A percentile compares a stretch with the other conserved stretches of the same genome.
These are phyloP conservation scores for Pseudococcus viburni DNA, from an alignment of 2,888 invertebrate genomes.

Conservation along the genomic window DNA sequence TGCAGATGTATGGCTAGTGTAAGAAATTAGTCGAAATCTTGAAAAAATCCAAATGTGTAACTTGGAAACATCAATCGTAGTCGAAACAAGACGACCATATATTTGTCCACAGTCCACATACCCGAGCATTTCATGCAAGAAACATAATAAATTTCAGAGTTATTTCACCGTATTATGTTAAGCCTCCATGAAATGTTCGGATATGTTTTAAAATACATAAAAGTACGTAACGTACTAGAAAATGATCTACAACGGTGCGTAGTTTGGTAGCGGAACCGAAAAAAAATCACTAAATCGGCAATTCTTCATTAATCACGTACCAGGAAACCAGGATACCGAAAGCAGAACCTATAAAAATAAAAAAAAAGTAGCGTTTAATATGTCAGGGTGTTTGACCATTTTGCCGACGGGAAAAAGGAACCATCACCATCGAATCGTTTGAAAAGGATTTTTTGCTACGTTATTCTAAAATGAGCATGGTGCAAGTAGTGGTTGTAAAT, in stretches of 20 bases:
- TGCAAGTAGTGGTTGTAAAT: background rate
- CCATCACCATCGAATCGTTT: background rate
- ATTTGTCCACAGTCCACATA: background rate
- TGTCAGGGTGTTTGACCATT: too few relatives aligned
- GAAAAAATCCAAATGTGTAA: background rate
- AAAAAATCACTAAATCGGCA: too few relatives aligned
- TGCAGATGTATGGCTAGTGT: constrained; percentile 59
- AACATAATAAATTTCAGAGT: constrained; percentile 56
- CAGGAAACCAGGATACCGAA: too few relatives aligned
- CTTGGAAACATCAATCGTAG: background rate
- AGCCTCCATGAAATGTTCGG: constrained; percentile 62
- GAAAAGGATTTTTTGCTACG: too few relatives aligned
- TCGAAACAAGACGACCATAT: background rate
- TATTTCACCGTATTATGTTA: constrained; percentile 47
- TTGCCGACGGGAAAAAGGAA: too few relatives aligned
- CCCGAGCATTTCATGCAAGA: constrained; percentile 64
- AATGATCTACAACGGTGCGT: too few relatives aligned
- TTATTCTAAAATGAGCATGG: background rate
- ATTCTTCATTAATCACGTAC: too few relatives aligned
- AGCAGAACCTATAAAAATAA: too few relatives aligned
- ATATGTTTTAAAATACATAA: constrained; percentile 22
- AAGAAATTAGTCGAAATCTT: background rate
- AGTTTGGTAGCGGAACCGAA: too few relatives aligned
- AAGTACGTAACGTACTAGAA: too few relatives aligned
- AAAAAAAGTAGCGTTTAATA: too few relatives aligned